A percentile compares a stretch with the other conserved stretches of the same genome.
These are phyloP conservation scores for Leucophora obtusa DNA, from an alignment of 2,888 invertebrate genomes.

Conservation along the genomic window DNA sequence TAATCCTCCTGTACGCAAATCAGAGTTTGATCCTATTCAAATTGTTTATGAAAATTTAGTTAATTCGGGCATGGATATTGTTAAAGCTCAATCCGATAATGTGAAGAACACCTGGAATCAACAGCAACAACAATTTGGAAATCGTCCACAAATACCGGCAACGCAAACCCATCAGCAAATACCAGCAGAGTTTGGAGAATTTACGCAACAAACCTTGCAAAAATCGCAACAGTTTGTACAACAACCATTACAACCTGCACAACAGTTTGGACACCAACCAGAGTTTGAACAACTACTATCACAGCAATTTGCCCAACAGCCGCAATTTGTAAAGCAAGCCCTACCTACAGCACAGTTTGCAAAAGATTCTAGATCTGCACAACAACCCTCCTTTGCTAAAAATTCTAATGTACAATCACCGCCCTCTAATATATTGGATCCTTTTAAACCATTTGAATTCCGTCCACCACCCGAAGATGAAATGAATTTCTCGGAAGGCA, in stretches of 20 bases:
- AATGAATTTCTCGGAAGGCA: conserved; percentile 28
- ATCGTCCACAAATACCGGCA: background rate
- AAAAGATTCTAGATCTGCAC: conserved; percentile 29
- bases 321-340: background rate
- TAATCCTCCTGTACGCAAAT: background rate
- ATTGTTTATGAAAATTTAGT: conserved; percentile 66
- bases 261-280: conserved; percentile 28
- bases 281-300: conserved; percentile 19
- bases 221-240: conserved; percentile 17
- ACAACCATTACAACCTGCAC: background rate
- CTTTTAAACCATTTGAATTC: conserved; percentile 68
- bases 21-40: conserved; percentile 54
- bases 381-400: conserved; percentile 5
- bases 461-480: conserved; percentile 57
- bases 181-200: background rate
- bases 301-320: too few species aligned
- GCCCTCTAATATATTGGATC: conserved; percentile 57
- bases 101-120: conserved; percentile 5
- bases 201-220: background rate
- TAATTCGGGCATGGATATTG: conserved; percentile 69
- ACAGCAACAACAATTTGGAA: conserved; percentile 1
- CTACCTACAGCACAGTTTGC: background rate
- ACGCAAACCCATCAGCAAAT: background rate
- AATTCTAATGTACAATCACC: conserved; percentile 41
- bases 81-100: conserved; percentile 50